phyloP scores from a whole-genome alignment of 1,140 invertebrate species.

The Papilio dardanus region DNA sequence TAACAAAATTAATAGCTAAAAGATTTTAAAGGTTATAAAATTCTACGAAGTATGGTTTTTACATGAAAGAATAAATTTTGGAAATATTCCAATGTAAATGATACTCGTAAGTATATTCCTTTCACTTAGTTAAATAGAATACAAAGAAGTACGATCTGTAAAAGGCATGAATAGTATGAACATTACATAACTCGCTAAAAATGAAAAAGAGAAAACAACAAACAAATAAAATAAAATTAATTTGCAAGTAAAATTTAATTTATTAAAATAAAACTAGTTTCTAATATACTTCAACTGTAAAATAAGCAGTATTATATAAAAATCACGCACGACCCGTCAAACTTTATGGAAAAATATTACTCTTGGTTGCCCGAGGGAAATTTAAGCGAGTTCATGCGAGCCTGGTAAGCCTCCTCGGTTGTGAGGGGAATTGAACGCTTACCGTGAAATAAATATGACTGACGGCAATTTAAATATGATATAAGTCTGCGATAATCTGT shows the following conservation, averaged over 20 bases:
- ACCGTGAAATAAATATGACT: slow-evolving; percentile 5
- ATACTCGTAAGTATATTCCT: no score
- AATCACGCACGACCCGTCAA: slow-evolving; percentile 21
- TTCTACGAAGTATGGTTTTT: no score
- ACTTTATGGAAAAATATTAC: slow-evolving; percentile 33
- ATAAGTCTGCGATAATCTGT: not conserved
- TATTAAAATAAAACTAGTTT: not conserved
- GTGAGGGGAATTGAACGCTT: slow-evolving; percentile 8
- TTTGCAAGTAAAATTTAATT: not conserved
- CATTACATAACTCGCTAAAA: no score
- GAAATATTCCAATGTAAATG: no score
- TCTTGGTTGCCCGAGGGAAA: slow-evolving; percentile 19
- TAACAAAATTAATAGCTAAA: no score
- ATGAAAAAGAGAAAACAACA: no score
- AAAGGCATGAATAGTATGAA: no score
- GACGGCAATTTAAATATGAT: not conserved
- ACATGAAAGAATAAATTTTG: no score
- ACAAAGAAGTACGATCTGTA: no score
- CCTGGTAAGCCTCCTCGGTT: not conserved
- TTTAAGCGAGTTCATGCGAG: slow-evolving; percentile 9
- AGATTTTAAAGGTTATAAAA: no score
- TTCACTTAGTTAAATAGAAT: no score
- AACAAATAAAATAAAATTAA: no score
- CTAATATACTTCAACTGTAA: not conserved
- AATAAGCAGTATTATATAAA: slow-evolving; percentile 3